These are phyloP conservation scores for Cranoglanis bouderius DNA, from an alignment of 2,113 vertebrate species.

Conservation along the genomic window DNA sequence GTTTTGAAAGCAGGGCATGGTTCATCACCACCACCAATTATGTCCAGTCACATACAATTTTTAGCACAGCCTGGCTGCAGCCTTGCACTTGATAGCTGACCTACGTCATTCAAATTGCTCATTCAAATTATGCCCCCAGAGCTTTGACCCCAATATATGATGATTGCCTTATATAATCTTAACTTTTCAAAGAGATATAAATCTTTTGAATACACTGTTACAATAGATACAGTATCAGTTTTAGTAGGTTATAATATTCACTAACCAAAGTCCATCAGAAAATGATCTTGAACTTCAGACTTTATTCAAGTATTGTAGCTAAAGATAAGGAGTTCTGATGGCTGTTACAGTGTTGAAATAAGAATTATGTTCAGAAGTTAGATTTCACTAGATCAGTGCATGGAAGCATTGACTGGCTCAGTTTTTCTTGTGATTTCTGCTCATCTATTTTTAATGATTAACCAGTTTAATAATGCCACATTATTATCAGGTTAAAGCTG, in stretches of 20 bases:
- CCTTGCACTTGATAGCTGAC: not conserved
- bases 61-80: not conserved
- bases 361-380: not conserved
- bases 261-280: not conserved
- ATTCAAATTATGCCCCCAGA: not conserved
- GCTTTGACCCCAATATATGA: not conserved
- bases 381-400: not conserved
- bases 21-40: not conserved
- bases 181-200: not conserved
- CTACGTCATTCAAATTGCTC: too few species aligned
- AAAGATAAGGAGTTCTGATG: slow-evolving; percentile 6
- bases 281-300: slow-evolving; percentile 22
- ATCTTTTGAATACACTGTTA: slow-evolving; percentile 7
- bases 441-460: not conserved
- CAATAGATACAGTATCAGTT: not conserved
- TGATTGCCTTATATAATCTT: not conserved
- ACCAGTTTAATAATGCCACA: not conserved
- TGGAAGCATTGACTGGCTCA: not conserved
- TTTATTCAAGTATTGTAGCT: not conserved
- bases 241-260: not conserved
- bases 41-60: not conserved
- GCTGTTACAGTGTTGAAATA: not conserved
- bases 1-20: slow-evolving; percentile 5
- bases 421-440: not conserved
- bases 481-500: not conserved